Percentiles rank a stretch among this genome's conserved stretches.
Conservation (phyloP, 2,113 vertebrate species). For the Thinocorus orbignyianus region DNA sequence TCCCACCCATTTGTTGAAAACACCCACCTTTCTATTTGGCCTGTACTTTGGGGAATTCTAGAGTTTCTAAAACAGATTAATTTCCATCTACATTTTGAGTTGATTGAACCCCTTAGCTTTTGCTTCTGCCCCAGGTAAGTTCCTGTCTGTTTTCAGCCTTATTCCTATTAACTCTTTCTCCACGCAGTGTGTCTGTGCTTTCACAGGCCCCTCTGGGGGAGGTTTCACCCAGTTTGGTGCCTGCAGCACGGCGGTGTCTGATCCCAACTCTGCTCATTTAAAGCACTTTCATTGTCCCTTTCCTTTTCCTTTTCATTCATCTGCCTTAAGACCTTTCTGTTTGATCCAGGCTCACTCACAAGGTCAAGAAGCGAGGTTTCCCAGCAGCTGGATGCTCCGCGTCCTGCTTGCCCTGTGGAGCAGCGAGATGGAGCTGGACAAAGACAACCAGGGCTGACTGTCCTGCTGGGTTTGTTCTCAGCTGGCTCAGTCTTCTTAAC, state of each 20-base stretch:
- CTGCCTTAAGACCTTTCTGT: neutral
- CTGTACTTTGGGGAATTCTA: neutral
- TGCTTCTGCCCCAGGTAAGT: neutral
- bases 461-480: neutral
- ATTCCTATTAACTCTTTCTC: neutral
- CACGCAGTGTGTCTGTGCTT: neutral
- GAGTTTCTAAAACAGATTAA: neutral
- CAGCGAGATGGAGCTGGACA: neutral
- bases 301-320: neutral
- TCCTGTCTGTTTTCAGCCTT: neutral
- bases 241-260: neutral
- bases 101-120: neutral
- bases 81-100: neutral
- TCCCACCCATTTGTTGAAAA: neutral
- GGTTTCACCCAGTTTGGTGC: neutral
- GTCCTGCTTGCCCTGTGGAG: neutral
- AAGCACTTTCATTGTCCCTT: neutral
- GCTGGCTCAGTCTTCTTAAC: neutral
- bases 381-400: neutral
- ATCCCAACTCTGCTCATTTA: neutral
- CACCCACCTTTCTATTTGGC: neutral
- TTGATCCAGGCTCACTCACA: neutral
- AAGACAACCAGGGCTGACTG: neutral
- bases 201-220: neutral
- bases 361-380: neutral